These are phyloP conservation scores for Etia nguti DNA, from an alignment of 2,113 vertebrate species.

Conservation along the genomic window DNA sequence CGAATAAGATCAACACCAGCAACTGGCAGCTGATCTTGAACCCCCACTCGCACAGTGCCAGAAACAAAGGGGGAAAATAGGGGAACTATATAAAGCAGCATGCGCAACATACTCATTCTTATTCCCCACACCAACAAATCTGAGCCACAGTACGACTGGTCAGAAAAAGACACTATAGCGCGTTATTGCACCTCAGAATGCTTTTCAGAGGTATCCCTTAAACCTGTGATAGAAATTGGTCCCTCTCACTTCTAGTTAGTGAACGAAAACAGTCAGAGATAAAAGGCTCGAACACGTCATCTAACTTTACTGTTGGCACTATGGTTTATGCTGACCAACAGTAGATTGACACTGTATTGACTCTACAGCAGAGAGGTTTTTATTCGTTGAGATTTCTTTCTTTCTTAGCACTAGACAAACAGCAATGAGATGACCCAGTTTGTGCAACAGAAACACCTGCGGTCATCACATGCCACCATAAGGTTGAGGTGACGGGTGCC, in stretches of 20 bases:
- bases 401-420: neutral
- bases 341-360: neutral
- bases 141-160: neutral
- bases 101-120: neutral
- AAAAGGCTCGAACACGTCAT: neutral
- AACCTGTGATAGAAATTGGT: neutral
- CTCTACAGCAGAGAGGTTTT: neutral
- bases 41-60: neutral
- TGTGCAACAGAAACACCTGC: neutral
- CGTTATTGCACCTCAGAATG: neutral
- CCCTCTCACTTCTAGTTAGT: neutral
- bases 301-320: neutral
- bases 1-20: neutral
- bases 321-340: neutral
- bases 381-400: fast-evolving
- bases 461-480: neutral
- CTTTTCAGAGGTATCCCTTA: neutral
- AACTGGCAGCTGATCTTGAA: neutral
- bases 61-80: neutral
- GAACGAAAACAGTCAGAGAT: neutral
- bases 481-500: neutral
- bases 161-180: neutral
- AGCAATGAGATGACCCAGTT: neutral
- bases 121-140: neutral
- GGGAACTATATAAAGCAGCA: neutral